Evolutionary conservation across 2,113 vertebrate species (phyloP).

Genomic region (Gnathonemus echidnorhynchus): DNA sequence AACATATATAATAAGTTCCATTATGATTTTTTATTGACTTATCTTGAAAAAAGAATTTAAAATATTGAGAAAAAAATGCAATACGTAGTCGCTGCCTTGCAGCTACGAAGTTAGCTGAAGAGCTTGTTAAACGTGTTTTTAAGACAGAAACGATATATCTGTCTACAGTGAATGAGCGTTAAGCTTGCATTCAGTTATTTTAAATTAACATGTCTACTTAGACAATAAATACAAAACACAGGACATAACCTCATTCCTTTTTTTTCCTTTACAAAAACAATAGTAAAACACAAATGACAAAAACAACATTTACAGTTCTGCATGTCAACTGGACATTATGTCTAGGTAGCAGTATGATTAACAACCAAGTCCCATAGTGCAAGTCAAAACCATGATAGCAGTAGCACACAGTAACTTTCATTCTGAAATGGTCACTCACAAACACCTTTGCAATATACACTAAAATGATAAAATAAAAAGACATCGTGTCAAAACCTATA

Average conservation of each 20-base stretch:
- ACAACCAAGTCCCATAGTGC: conserved; percentile 54
- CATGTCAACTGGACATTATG: conserved; percentile 46
- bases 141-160: conserved; percentile 40
- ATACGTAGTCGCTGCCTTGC: conserved; percentile 54
- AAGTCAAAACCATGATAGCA: conserved; percentile 45
- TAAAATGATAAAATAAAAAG: background rate
- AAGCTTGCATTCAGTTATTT: conserved; percentile 46
- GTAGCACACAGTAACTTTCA: conserved; percentile 35
- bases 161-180: conserved; percentile 43
- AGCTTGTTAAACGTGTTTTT: conserved; percentile 37
- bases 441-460: conserved; percentile 9
- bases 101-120: conserved; percentile 44
- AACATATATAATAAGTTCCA: background rate
- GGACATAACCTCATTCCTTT: conserved; percentile 40
- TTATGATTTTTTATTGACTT: conserved; percentile 49
- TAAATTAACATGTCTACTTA: conserved; percentile 52
- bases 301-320: conserved; percentile 48
- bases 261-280: conserved; percentile 39
- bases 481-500: background rate
- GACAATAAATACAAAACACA: conserved; percentile 63
- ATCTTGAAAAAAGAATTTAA: conserved; percentile 58
- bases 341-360: conserved; percentile 44
- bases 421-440: conserved; percentile 16
- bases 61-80: conserved; percentile 51
- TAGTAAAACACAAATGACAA: conserved; percentile 42